Conservation (phyloP, 2,113 vertebrate genomes). For the Lasiurus cinereus region DNA sequence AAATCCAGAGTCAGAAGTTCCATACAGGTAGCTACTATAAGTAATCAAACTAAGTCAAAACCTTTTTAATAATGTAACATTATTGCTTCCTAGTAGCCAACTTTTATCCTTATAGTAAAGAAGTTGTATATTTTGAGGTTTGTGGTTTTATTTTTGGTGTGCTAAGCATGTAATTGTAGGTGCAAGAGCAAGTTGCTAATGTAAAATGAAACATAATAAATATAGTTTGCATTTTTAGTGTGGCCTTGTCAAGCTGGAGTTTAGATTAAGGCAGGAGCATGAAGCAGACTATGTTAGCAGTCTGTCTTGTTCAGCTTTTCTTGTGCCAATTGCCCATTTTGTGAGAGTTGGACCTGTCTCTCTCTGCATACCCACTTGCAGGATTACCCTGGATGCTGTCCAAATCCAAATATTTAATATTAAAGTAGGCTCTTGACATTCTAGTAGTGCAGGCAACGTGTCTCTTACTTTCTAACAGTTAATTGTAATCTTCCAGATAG, state of each 20-base stretch:
- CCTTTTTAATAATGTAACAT: background rate
- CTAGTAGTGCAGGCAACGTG: background rate
- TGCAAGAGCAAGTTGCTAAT: background rate
- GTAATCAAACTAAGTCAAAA: background rate
- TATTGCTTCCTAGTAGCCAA: background rate
- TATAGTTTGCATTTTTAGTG: background rate
- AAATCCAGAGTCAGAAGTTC: conserved; percentile 20
- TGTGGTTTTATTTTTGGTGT: background rate
- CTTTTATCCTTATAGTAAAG: background rate
- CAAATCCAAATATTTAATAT: background rate
- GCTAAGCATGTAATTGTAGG: conserved; percentile 14
- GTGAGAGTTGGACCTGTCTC: background rate
- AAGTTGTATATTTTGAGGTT: background rate
- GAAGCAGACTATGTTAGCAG: background rate
- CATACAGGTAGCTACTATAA: background rate
- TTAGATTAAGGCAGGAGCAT: background rate
- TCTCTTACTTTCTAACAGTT: conserved; percentile 43
- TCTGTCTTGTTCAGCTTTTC: background rate
- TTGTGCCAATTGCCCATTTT: background rate
- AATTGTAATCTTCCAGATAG: conserved; percentile 11
- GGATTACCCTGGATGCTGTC: conserved; percentile 8
- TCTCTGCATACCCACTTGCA: background rate
- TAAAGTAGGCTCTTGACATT: background rate
- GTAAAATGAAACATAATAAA: background rate
- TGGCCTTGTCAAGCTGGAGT: conserved; percentile 31